Percentiles rank a stretch among this genome's conserved stretches.
These are phyloP conservation scores for Aythya baeri DNA, from an alignment of 2,113 vertebrate genomes.

Conservation along the genomic window DNA sequence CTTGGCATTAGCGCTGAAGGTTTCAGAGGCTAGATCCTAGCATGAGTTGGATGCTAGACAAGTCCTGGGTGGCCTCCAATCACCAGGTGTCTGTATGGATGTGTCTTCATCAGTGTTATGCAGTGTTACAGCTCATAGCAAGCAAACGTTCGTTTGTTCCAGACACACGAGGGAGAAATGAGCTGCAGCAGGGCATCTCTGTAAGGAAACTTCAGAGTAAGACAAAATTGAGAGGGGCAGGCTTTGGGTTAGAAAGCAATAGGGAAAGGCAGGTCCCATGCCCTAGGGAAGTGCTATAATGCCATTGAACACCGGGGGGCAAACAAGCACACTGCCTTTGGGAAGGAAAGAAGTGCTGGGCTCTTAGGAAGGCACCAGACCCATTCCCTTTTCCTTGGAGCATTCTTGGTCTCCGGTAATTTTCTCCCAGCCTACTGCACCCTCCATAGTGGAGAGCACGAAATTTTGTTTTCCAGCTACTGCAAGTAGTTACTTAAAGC, in stretches of 20 bases:
- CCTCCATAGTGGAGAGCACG: background rate
- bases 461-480: background rate
- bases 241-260: accelerated
- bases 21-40: background rate
- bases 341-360: accelerated
- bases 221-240: background rate
- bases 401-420: background rate
- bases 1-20: background rate
- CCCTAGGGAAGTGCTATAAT: background rate
- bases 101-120: accelerated
- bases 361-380: accelerated
- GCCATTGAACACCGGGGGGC: background rate
- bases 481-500: background rate
- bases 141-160: background rate
- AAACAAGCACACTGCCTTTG: background rate
- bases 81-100: accelerated
- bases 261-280: background rate
- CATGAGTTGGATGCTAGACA: accelerated
- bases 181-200: accelerated
- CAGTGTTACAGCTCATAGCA: no score
- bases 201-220: accelerated
- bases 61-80: accelerated
- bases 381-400: background rate
- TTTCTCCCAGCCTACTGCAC: accelerated
- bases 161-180: accelerated